Evolutionary conservation across 2,888 invertebrate species (phyloP).

Genomic region (Drosophila buzzatii): DNA sequence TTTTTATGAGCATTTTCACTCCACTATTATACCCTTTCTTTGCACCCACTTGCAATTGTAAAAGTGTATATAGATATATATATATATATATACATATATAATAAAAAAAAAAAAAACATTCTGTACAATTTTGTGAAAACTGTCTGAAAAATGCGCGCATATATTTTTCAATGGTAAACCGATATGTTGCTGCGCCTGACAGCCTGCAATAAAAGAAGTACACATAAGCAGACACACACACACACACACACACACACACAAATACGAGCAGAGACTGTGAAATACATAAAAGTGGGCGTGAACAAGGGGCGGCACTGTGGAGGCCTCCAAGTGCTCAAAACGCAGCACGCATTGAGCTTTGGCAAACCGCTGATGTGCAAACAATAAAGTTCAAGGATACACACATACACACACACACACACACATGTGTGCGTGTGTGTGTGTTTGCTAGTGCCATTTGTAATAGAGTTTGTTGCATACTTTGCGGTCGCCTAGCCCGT

Average conservation of each 20-base stretch:
- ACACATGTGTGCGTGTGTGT: conserved; percentile 12
- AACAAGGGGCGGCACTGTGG: conserved; percentile 25
- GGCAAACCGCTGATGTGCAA: conserved; percentile 78
- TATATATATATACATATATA: too few relatives aligned
- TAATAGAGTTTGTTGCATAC: conserved; percentile 68
- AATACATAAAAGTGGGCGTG: conserved; percentile 47
- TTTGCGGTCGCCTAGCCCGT: conserved; percentile 59
- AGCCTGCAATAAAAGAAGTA: conserved; percentile 69
- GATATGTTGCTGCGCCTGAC: conserved; percentile 76
- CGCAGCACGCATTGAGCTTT: conserved; percentile 63
- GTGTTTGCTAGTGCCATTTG: conserved; percentile 30
- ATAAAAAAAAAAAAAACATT: conserved; percentile 42
- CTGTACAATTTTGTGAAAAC: conserved; percentile 65
- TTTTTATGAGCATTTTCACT: background rate
- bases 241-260: conserved; percentile 10
- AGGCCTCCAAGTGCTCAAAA: conserved; percentile 60
- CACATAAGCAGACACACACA: conserved; percentile 11
- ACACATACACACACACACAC: conserved; percentile 8
- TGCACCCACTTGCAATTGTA: conserved; percentile 3
- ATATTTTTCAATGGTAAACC: conserved; percentile 75
- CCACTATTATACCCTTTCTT: conserved; percentile 1
- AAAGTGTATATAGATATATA: background rate
- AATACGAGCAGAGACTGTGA: conserved; percentile 6
- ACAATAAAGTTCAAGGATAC: conserved; percentile 82
- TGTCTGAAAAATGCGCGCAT: conserved; percentile 70